phyloP scores from a whole-genome alignment of 2,888 invertebrate species.

The Harpagoxenus sublaevis region DNA sequence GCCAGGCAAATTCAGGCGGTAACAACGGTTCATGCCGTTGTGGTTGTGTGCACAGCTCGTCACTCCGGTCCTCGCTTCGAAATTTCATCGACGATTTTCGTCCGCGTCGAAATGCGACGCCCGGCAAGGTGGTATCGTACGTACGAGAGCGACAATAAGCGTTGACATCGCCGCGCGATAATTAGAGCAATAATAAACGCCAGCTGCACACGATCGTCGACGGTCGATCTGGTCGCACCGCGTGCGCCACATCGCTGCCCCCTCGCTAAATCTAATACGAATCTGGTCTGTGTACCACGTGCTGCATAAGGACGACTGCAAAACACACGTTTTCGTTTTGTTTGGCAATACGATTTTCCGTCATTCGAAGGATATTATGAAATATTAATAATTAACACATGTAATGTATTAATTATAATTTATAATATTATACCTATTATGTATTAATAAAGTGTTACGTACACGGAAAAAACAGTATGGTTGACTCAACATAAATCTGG shows the following conservation, averaged over 20 bases:
- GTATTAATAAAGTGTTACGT: too few relatives aligned
- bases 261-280: slow-evolving; percentile 55
- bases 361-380: not conserved
- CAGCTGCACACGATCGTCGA: slow-evolving; percentile 45
- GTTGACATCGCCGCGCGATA: slow-evolving; percentile 60
- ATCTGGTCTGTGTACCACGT: not conserved
- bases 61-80: slow-evolving; percentile 1
- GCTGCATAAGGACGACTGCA: not conserved
- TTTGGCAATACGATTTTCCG: not conserved
- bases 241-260: slow-evolving; percentile 21
- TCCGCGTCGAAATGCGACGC: slow-evolving; percentile 37
- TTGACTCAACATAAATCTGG: too few relatives aligned
- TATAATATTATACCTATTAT: too few relatives aligned
- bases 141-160: slow-evolving; percentile 63
- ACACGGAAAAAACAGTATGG: too few relatives aligned
- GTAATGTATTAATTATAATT: too few relatives aligned
- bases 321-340: not conserved
- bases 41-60: not conserved
- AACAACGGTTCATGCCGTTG: slow-evolving; percentile 23
- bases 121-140: slow-evolving; percentile 31
- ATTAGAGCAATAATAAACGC: slow-evolving; percentile 68
- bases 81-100: slow-evolving; percentile 43
- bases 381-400: not conserved
- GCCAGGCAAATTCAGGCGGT: slow-evolving; percentile 38
- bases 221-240: not conserved